These are phyloP conservation scores for Anastatus disparis DNA, from an alignment of 1,140 invertebrate genomes.

Conservation along the genomic window DNA sequence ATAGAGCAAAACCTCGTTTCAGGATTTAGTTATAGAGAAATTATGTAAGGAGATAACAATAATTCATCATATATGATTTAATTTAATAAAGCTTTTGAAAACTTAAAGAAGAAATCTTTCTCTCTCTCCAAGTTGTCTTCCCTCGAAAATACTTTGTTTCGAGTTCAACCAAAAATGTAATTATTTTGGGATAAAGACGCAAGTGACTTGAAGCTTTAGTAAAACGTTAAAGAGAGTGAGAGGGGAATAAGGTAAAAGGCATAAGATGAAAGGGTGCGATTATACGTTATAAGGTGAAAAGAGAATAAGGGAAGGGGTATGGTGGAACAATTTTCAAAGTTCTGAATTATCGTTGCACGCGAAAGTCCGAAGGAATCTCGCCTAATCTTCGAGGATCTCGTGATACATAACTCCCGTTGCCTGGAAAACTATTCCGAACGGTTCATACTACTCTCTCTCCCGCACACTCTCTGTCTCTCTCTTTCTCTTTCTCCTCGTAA, in stretches of 20 bases:
- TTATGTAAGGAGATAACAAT: too few species aligned
- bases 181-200: slow-evolving; percentile 20
- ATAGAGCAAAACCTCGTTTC: too few species aligned
- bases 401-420: slow-evolving; percentile 36
- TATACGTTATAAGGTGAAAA: neutral
- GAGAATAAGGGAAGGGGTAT: neutral
- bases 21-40: too few species aligned
- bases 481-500: too few species aligned
- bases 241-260: slow-evolving; percentile 22
- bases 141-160: slow-evolving; percentile 13
- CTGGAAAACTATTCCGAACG: slow-evolving; percentile 36
- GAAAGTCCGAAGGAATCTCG: slow-evolving; percentile 41
- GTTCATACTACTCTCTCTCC: too few species aligned
- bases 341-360: slow-evolving; percentile 41
- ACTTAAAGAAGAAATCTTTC: too few species aligned
- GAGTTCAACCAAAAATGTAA: slow-evolving; percentile 36
- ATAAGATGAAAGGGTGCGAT: slow-evolving; percentile 31
- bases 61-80: too few species aligned
- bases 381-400: slow-evolving; percentile 41
- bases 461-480: too few species aligned
- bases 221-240: too few species aligned
- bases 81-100: neutral
- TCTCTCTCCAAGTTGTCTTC: slow-evolving; percentile 9
- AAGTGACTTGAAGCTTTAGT: too few species aligned
- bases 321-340: slow-evolving; percentile 37